Evolutionary conservation across 2,888 invertebrate genomes (phyloP).

Genomic region (Silvanus unidentatus): DNA sequence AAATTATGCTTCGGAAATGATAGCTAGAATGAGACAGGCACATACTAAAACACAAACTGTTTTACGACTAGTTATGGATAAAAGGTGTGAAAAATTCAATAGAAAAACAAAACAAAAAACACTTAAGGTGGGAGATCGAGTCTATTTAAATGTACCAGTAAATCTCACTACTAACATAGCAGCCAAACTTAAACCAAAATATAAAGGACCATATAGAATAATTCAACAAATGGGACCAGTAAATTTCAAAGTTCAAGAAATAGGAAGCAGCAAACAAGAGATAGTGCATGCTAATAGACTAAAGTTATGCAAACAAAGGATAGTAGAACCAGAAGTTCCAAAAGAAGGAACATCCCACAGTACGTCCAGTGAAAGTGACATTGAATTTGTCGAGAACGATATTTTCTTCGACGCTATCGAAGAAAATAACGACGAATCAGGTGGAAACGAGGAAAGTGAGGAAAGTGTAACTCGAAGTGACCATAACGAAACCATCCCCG

Average conservation of each 20-base stretch:
- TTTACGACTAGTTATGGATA: neutral
- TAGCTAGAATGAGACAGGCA: conserved; percentile 3
- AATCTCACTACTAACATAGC: neutral
- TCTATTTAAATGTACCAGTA: conserved; percentile 5
- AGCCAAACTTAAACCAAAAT: neutral
- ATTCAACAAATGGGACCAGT: conserved; percentile 11
- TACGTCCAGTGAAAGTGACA: too few relatives aligned
- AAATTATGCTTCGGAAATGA: conserved; percentile 10
- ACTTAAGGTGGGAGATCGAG: conserved; percentile 9
- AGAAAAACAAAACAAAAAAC: neutral
- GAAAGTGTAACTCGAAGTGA: too few relatives aligned
- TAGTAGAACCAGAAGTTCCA: neutral
- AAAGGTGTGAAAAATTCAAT: conserved; percentile 4
- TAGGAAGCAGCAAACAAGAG: conserved; percentile 10
- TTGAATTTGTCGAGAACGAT: too few relatives aligned
- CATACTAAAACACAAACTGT: conserved; percentile 2
- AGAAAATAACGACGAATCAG: too few relatives aligned
- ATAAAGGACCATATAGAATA: neutral
- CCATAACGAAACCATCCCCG: too few relatives aligned
- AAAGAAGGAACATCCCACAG: neutral
- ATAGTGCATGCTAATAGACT: conserved; percentile 15
- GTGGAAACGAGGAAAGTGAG: too few relatives aligned
- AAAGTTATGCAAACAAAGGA: neutral
- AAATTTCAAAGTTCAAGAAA: conserved; percentile 13
- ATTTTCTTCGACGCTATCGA: too few relatives aligned